Evolutionary conservation across 2,113 vertebrate genomes (phyloP), one percentile per base, ranked within the genome.

Genomic region (Calcarius ornatus): DNA sequence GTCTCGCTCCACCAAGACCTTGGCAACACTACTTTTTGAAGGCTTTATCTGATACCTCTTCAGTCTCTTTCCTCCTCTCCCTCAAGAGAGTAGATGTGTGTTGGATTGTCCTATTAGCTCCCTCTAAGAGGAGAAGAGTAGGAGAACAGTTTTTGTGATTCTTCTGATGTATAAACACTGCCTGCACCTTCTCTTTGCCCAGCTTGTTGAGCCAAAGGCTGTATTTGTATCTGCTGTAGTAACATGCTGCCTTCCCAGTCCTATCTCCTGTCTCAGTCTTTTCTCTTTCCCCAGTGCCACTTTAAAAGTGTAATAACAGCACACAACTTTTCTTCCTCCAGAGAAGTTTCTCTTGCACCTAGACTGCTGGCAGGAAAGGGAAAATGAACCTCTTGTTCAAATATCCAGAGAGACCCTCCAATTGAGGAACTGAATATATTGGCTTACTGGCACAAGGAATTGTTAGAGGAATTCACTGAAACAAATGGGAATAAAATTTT

Each of bases 161-260:
- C 37, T 73, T 85, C 48, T 40, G 18, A 43, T 22, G 11, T 5
- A 6, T 0, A 54, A 68, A 16, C 12, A 54, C 10, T 40, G 35
- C 25, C 59, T 72, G 35, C 15, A 64, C 40, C 30, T 77, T 90
- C 69, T 43, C 16, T 48, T 84, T 65, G 48, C 45, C 64, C 54
- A 51, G 5, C 5, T 60, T 27, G 7, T 37, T 21, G 33, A 77
- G 48, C 56, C 59, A 84, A 79, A 86, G 66, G 11, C 50, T 75
- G 11, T n/a, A 9, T 63, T 63, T 8, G 0, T n/a, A 6, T 6
- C 42, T 90, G 61, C 42, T 6, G 2, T 37, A 22, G 6, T 17
- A 38, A 90, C 30, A 5, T 3, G 2, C 45, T 43, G 16, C 48
- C 9, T n/a, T 50, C 24, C 73, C 25, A 6, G 8, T 80, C 60